These are phyloP conservation scores for Oeneis ivallda DNA, from an alignment of 2,888 invertebrate genomes.

Conservation along the genomic window DNA sequence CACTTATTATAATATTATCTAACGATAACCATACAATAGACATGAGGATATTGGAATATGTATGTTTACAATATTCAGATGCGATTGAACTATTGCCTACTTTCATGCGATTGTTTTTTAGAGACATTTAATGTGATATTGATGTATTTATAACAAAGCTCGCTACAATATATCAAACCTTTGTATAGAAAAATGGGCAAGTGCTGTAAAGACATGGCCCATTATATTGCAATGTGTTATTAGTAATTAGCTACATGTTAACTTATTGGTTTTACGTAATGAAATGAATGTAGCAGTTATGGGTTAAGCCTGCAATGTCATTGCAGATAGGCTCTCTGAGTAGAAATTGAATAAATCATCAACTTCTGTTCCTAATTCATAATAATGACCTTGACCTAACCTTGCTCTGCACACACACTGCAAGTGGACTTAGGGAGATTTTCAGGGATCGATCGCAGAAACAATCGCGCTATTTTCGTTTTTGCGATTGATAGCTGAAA, in stretches of 20 bases:
- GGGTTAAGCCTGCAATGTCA: background rate
- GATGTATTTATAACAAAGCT: constrained; percentile 31
- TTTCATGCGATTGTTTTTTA: background rate
- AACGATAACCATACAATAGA: constrained; percentile 22
- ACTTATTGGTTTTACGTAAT: constrained; percentile 37
- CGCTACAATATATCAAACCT: constrained; percentile 29
- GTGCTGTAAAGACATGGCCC: constrained; percentile 18
- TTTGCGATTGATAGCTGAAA: no score
- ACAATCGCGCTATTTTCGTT: no score
- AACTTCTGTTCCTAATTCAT: no score
- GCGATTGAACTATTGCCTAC: background rate
- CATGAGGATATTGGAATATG: constrained; percentile 21
- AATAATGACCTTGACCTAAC: no score
- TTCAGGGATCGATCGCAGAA: no score
- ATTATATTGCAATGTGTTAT: constrained; percentile 30
- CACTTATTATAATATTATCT: constrained; percentile 18
- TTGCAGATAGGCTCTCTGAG: no score
- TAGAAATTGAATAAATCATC: no score
- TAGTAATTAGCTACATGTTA: constrained; percentile 33
- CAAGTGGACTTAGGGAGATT: no score
- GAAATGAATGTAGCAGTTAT: constrained; percentile 14
- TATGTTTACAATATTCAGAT: constrained; percentile 26
- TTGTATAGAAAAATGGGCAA: constrained; percentile 17
- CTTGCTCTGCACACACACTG: no score
- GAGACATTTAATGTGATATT: constrained; percentile 28